Base-by-base conservation (phyloP, 2,113 vertebrate genomes). In the Crotalus helleri region DNA sequence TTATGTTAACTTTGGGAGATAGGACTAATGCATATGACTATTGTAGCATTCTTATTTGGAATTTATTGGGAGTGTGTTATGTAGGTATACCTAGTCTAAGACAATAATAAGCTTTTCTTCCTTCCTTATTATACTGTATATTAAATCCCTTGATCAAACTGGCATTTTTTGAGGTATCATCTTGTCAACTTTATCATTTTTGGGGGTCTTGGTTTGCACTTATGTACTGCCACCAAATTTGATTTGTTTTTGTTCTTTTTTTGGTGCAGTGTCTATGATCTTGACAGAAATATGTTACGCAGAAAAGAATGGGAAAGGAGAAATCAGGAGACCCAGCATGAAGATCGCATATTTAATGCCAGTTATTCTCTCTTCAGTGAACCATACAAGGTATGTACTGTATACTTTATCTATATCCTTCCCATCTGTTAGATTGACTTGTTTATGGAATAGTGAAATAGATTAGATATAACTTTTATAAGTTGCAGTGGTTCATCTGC, bases 301-400 rank as follows among this genome's bases (percentile, higher is more conserved):
- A 98, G 97, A 95, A 98, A 98, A 92, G 98, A 98, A 94, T 97
- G 98, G 96, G 98, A 98, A 92, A 97, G 97, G 94, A 98, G 97
- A 95, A 98, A 96, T 94, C 98, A 98, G 96, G 98, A 98, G 91
- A 91, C 96, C 15, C 98, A 98, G 61, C 98, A 98, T 95, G 97
- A 98, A 94, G 97, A 98, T 51, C 95, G 97, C 81, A 0, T 95
- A 0, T 98, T 98, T 96, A 97, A 95, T 94, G 96, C 85, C 0
- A 97, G 96, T 96, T 98, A 98, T 93, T 98, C 98, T 57, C 98
- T 98, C 95, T 98, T 98, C 97, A 98, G 98, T 91, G 98, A 98
- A 96, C 98, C 98, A 0, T 98, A 98, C 94, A 98, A 98, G 98
- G 98, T 98, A 98, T 29, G 13, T 94, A 94, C 87, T 29, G 12